Evolutionary conservation across 2,113 vertebrate genomes (phyloP).

Genomic region (Istiophorus platypterus): DNA sequence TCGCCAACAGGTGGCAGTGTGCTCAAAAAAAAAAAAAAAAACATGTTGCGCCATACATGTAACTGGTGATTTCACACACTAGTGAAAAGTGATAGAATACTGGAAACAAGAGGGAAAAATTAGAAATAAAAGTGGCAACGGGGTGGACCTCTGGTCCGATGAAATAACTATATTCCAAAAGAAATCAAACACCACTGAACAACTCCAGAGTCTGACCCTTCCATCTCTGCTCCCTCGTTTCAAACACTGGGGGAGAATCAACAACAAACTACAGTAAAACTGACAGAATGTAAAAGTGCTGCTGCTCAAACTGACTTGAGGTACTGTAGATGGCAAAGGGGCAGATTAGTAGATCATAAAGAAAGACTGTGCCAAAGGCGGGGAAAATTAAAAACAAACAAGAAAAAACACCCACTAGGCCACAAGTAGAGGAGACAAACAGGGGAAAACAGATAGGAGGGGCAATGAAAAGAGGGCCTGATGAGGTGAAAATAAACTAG

Average conservation of each 20-base stretch:
- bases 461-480: slow-evolving; percentile 74
- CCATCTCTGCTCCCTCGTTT: slow-evolving; percentile 35
- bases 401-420: slow-evolving; percentile 53
- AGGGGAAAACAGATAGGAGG: slow-evolving; percentile 42
- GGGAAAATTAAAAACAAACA: slow-evolving; percentile 80
- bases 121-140: slow-evolving; percentile 57
- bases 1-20: slow-evolving; percentile 82
- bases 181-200: slow-evolving; percentile 16
- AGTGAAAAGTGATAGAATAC: slow-evolving; percentile 52
- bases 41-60: slow-evolving; percentile 40
- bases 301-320: slow-evolving; percentile 85
- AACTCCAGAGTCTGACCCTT: slow-evolving; percentile 40
- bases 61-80: slow-evolving; percentile 61
- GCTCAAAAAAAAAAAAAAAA: slow-evolving; percentile 75
- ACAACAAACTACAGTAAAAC: slow-evolving; percentile 54
- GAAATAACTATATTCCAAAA: slow-evolving; percentile 30
- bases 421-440: slow-evolving; percentile 51
- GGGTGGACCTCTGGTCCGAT: slow-evolving; percentile 26
- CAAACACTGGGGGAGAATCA: slow-evolving; percentile 35
- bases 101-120: slow-evolving; percentile 5
- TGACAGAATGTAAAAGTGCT: slow-evolving; percentile 92
- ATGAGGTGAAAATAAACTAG: slow-evolving; percentile 80
- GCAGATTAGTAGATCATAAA: slow-evolving; percentile 65
- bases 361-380: slow-evolving; percentile 54
- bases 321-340: slow-evolving; percentile 75